Percentiles rank a stretch among this genome's conserved stretches.
Evolutionary conservation across 2,888 invertebrate genomes (phyloP).

Genomic region (Nebria salina): DNA sequence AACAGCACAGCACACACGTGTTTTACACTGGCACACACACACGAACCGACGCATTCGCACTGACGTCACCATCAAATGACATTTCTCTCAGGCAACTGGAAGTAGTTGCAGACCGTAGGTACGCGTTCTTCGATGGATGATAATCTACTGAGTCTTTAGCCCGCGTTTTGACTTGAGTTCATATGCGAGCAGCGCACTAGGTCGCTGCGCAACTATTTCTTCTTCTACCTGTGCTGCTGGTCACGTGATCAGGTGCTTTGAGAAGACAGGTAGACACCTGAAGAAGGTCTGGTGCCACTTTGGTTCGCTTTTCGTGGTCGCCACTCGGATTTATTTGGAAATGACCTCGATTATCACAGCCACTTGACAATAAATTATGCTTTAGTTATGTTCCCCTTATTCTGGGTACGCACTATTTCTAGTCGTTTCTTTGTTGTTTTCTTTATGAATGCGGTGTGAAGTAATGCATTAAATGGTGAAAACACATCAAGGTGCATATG

Average conservation of each 20-base stretch:
- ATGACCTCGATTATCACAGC: neutral
- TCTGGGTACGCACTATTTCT: no score
- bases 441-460: no score
- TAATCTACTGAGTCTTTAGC: neutral
- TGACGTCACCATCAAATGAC: neutral
- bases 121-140: neutral
- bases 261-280: neutral
- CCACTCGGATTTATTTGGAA: neutral
- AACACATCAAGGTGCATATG: no score
- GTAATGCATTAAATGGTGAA: no score
- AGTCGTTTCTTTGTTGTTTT: no score
- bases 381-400: no score
- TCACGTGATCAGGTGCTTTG: neutral
- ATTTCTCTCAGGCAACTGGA: neutral
- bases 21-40: neutral
- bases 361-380: no score
- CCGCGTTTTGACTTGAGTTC: neutral
- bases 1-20: conserved; percentile 5
- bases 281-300: neutral
- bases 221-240: neutral
- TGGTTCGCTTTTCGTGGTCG: neutral
- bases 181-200: neutral
- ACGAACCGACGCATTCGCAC: neutral
- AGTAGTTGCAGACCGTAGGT: neutral
- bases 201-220: neutral